Evolutionary conservation across 1,140 invertebrate genomes (phyloP).

Genomic region (Temnothorax curvispinosus): DNA sequence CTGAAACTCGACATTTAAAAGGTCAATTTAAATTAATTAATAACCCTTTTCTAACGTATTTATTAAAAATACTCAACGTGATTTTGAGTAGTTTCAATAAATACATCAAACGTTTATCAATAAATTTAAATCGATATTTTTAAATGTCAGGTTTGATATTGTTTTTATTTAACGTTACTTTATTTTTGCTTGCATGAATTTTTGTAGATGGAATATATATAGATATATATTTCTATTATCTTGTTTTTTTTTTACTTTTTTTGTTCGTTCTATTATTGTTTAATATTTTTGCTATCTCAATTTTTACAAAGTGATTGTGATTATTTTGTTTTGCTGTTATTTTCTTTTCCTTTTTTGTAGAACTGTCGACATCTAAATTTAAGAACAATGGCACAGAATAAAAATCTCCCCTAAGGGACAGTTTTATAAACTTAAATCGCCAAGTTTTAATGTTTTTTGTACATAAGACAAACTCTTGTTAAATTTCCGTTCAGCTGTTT

Average conservation of each 20-base stretch:
- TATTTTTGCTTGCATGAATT: slow-evolving; percentile 70
- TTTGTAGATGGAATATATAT: slow-evolving; percentile 62
- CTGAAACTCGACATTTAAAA: background rate
- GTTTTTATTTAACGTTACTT: slow-evolving; percentile 36
- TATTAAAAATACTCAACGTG: background rate
- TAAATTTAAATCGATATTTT: slow-evolving; percentile 20
- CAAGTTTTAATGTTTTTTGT: slow-evolving; percentile 50
- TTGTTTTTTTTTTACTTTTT: background rate
- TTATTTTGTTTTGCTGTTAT: slow-evolving; percentile 62
- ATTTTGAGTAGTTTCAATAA: slow-evolving; percentile 36
- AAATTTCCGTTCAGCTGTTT: slow-evolving; percentile 69
- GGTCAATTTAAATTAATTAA: slow-evolving; percentile 16
- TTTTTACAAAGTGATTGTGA: slow-evolving; percentile 47
- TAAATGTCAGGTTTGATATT: slow-evolving; percentile 3
- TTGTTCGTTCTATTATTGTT: slow-evolving; percentile 31
- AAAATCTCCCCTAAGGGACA: slow-evolving; percentile 84
- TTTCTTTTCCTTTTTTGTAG: slow-evolving; percentile 76
- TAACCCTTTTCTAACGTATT: background rate
- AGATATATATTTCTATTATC: slow-evolving; percentile 48
- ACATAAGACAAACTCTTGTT: slow-evolving; percentile 54
- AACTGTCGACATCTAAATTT: slow-evolving; percentile 83
- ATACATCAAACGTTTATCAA: background rate
- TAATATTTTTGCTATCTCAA: slow-evolving; percentile 35
- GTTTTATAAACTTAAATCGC: slow-evolving; percentile 80
- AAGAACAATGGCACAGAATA: slow-evolving; percentile 79